phyloP scores from a whole-genome alignment of 2,888 invertebrate genomes.

The Ptychoptera albimana region DNA sequence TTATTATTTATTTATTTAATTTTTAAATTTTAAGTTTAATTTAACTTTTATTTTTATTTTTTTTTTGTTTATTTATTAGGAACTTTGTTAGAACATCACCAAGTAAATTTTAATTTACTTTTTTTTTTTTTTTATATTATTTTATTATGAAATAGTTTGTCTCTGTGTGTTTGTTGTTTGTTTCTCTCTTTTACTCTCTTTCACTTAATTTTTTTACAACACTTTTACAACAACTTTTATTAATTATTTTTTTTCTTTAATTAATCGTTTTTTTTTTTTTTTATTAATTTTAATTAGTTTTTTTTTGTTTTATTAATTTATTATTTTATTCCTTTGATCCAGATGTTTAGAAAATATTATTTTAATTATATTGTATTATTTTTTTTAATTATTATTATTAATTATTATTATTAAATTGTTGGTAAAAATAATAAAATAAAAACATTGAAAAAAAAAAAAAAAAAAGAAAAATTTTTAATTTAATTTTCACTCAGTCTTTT shows the following conservation, averaged over 20 bases:
- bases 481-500: no score
- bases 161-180: background rate
- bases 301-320: slow-evolving; percentile 6
- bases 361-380: no score
- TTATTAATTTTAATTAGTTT: background rate
- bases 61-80: slow-evolving; percentile 12
- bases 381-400: no score
- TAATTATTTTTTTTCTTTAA: slow-evolving; percentile 6
- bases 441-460: no score
- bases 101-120: slow-evolving; percentile 2
- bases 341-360: no score
- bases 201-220: slow-evolving; percentile 7
- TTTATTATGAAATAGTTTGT: background rate
- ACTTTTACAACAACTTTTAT: slow-evolving; percentile 18
- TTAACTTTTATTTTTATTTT: slow-evolving; percentile 5
- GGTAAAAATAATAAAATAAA: no score
- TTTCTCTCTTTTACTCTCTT: background rate
- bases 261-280: slow-evolving; percentile 1
- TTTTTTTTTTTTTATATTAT: background rate
- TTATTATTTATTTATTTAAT: background rate
- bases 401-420: no score
- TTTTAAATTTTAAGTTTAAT: background rate
- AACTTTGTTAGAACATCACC: slow-evolving; percentile 17
- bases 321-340: slow-evolving; percentile 8
- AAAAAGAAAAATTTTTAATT: no score